These are phyloP conservation scores for Orchesella flavescens DNA, from an alignment of 2,888 invertebrate genomes.

Conservation along the genomic window DNA sequence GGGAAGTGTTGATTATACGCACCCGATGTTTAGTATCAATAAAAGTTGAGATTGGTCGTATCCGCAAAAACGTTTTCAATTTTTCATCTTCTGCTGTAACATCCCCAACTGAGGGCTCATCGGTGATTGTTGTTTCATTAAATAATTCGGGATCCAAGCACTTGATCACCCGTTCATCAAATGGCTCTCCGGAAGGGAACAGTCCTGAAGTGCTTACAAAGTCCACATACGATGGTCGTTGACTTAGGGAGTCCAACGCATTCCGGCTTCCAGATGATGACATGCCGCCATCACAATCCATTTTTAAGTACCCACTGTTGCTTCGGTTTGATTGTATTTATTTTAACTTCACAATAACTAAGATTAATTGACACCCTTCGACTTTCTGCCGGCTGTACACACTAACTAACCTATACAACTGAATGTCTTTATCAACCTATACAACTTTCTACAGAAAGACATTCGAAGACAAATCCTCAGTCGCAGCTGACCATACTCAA, in stretches of 20 bases:
- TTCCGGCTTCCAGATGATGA: too few relatives aligned
- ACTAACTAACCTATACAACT: too few relatives aligned
- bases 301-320: too few relatives aligned
- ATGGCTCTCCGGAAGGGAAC: slow-evolving; percentile 19
- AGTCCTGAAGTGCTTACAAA: slow-evolving; percentile 40
- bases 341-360: too few relatives aligned
- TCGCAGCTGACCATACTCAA: too few relatives aligned
- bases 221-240: slow-evolving; percentile 51
- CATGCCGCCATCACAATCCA: too few relatives aligned
- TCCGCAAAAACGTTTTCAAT: slow-evolving; percentile 52
- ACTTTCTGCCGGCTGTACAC: too few relatives aligned
- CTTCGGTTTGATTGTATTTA: too few relatives aligned
- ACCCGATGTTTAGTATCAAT: not conserved
- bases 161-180: slow-evolving; percentile 52
- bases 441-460: too few relatives aligned
- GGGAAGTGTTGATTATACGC: slow-evolving; percentile 5
- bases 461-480: too few relatives aligned
- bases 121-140: not conserved
- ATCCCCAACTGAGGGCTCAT: not conserved
- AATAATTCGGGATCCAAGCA: slow-evolving; percentile 32
- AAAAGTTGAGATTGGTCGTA: slow-evolving; percentile 14
- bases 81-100: slow-evolving; percentile 47
- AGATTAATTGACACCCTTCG: too few relatives aligned
- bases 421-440: too few relatives aligned
- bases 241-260: slow-evolving; percentile 21